phyloP scores from a whole-genome alignment of 2,888 invertebrate species.

The Gymnoscelis rufifasciata region DNA sequence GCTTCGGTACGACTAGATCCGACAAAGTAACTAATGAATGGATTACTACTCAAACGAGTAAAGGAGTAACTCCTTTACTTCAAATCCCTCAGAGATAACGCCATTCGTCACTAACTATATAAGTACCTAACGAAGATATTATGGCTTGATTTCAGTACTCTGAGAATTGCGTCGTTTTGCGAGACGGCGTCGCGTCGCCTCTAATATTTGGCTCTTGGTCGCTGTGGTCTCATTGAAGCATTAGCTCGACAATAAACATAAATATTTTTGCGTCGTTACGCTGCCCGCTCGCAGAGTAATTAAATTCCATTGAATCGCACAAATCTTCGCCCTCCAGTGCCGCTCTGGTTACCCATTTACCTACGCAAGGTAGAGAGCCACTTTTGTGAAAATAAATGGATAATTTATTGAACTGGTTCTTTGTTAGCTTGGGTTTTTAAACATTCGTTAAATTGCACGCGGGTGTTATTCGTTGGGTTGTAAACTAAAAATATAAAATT shows the following conservation, averaged over 20 bases:
- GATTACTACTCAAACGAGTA: too few species aligned
- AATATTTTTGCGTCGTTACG: conserved; percentile 76
- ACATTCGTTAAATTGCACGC: conserved; percentile 1
- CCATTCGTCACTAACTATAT: too few species aligned
- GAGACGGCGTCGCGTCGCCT: conserved; percentile 21
- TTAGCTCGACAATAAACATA: conserved; percentile 74
- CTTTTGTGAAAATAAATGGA: conserved; percentile 23
- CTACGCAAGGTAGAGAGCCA: conserved; percentile 31
- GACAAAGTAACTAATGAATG: too few species aligned
- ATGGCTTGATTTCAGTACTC: neutral
- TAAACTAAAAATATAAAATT: too few species aligned
- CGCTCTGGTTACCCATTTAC: conserved; percentile 39
- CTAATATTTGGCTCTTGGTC: conserved; percentile 34
- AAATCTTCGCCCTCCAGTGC: conserved; percentile 63
- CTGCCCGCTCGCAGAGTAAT: conserved; percentile 65
- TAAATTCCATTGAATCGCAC: conserved; percentile 76
- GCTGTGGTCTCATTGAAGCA: conserved; percentile 65
- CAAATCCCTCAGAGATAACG: too few species aligned
- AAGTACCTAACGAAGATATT: neutral
- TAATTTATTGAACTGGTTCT: conserved; percentile 18
- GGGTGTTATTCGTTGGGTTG: too few species aligned
- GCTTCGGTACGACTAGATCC: too few species aligned
- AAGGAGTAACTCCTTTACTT: too few species aligned
- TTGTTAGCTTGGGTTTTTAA: conserved; percentile 2
- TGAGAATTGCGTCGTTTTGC: conserved; percentile 15